Evolutionary conservation across 2,113 vertebrate genomes (phyloP), one percentile per base, ranked within the genome.

Genomic region (Empidonax alnorum): DNA sequence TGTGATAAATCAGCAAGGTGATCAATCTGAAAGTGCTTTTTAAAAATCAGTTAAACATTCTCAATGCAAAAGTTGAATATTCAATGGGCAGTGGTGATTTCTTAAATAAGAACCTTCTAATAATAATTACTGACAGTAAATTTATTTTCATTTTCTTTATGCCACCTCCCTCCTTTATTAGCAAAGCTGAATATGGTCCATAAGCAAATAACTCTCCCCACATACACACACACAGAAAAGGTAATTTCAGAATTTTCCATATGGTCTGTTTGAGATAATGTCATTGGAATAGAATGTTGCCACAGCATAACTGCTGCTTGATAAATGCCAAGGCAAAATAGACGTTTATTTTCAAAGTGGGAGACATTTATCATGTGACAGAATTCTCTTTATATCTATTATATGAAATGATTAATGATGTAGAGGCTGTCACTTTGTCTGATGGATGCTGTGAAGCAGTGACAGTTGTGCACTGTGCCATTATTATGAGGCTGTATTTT

Each of bases 331-430:
- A 96, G 89, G 88, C 78, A 93, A 94, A 97, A 87, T 62, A 96
- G 96, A 95, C 22, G 39, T 94, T 97, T 97, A 96, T 96, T 96
- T 95, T 95, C 96, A 94, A 93, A 95, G 80, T 59, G 61, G 87
- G 84, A 96, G 96, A 87, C 94, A 96, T 97, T 97, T 97, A 94
- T 97, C 93, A 95, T 84, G 82, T 94, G 96, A 94, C 90, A 91
- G 74, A 76, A 91, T 90, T 96, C 87, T 92, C 87, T 96, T 96
- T 93, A 82, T 96, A 94, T 96, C 91, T 94, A 92, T 96, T 97
- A 91, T 84, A 68, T 91, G 96, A 92, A 94, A 96, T 97, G 96
- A 97, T 96, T 96, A 97, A 96, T 96, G 96, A 95, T 87, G 91
- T 69, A 87, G 90, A 87, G 67, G 63, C 59, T 96, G 96, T 95